Percentiles rank a stretch among this genome's conserved stretches.
Conservation (phyloP, 2,888 invertebrate species). For the Isotomurus palustris region DNA sequence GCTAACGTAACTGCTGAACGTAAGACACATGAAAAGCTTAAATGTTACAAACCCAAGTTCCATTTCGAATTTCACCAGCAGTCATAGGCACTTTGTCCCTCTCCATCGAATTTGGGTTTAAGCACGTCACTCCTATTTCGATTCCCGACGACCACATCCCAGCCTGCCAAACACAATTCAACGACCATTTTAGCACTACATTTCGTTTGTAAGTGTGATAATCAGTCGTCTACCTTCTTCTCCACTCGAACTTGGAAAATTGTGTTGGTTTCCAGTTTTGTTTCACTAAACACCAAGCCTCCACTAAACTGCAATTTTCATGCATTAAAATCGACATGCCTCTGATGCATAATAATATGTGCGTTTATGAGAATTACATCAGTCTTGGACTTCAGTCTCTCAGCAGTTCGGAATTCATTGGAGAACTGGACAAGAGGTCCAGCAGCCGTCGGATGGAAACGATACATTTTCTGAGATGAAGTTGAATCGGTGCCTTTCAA, state of each 20-base stretch:
- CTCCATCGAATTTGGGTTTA: slow-evolving; percentile 61
- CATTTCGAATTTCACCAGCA: slow-evolving; percentile 71
- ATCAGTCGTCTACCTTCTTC: slow-evolving; percentile 64
- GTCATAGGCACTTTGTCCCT: slow-evolving; percentile 62
- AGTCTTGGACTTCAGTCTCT: slow-evolving; percentile 62
- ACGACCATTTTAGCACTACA: neutral
- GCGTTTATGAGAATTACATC: slow-evolving; percentile 56
- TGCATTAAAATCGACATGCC: neutral
- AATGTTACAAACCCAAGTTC: slow-evolving; percentile 66
- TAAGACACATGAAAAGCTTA: neutral
- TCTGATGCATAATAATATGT: too few species aligned
- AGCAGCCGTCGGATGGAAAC: slow-evolving; percentile 58
- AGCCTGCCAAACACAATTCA: slow-evolving; percentile 55
- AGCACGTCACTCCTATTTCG: slow-evolving; percentile 69
- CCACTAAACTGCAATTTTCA: slow-evolving; percentile 62
- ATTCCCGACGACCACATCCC: slow-evolving; percentile 74
- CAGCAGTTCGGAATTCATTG: slow-evolving; percentile 77
- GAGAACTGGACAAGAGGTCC: slow-evolving; percentile 78
- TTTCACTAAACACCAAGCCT: slow-evolving; percentile 77
- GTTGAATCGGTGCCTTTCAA: too few species aligned
- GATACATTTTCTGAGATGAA: slow-evolving; percentile 34
- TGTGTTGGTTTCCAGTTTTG: slow-evolving; percentile 72
- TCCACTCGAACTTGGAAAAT: slow-evolving; percentile 83
- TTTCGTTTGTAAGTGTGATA: neutral
- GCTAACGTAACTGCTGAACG: too few species aligned